Base-by-base conservation (phyloP, 2,888 invertebrate genomes). In the Psococerastis gibbosa region DNA sequence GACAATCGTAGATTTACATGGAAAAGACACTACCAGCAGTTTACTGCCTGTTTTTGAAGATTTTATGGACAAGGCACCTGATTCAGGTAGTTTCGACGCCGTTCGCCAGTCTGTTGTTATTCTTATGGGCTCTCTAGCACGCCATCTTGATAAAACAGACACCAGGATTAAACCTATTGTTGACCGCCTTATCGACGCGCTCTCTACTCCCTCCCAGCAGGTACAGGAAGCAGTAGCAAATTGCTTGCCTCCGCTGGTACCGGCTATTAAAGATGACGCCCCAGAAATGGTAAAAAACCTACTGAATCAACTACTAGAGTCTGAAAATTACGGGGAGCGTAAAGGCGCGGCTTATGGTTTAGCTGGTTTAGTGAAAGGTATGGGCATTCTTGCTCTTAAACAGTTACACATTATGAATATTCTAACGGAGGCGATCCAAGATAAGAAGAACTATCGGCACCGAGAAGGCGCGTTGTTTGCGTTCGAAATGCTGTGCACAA, bases 301-400 rank as follows among this genome's bases (percentile, higher is more conserved):
- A 27, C 70, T 92, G 58, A 76, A 81, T 54, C 79, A 87, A 46
- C 66, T 95, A 35, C 71, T 92, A 17, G 88, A 89, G 50, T 87
- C 87, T 0, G 87, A 89, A 52, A 87, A 83, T 55, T 95, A 92
- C 58, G 94, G 92, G 2, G 85, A 88, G 56, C 69, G 60, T 4
- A 75, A 87, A 64, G 98, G 98, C 9, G 97, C 98, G 1, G 95
- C 97, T 0, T 95, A 95, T 58, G 95, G 97, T 9, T 72, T 99
- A 45, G 97, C 97, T 1, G 97, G 97, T 2, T 38, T 51, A 17
- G 88, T 98, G 44, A 95, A 97, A 62, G 98, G 98, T 1, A 76
- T 97, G 59, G 97, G 97, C 17, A 95, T 98, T 51, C 66, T 95
- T 27, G 85, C 91, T 0, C 66, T 97, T 44, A 97, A 94, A 58